A percentile compares a stretch with the other conserved stretches of the same genome.
Evolutionary conservation across 2,888 invertebrate species (phyloP).

Genomic region (Heteromurus nitidus): DNA sequence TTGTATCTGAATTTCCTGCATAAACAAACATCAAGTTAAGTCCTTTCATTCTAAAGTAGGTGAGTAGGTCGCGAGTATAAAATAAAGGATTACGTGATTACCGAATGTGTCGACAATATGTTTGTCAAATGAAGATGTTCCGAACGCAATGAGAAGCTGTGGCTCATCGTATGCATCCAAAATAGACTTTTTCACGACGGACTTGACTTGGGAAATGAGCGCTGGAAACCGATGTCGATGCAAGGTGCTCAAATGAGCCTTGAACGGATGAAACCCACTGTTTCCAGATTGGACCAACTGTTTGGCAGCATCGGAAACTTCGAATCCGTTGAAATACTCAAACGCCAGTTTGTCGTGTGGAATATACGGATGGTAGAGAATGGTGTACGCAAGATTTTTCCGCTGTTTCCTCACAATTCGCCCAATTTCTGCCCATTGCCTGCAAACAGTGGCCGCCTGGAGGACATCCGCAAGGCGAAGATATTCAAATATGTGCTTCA

Average conservation of each 20-base stretch:
- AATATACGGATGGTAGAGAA: conserved; percentile 65
- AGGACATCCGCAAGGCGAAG: conserved; percentile 64
- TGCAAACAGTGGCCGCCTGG: conserved; percentile 47
- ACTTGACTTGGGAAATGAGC: conserved; percentile 15
- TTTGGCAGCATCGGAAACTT: conserved; percentile 45
- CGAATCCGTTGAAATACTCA: conserved; percentile 66
- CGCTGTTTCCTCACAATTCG: conserved; percentile 64
- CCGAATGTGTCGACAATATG: too few relatives aligned
- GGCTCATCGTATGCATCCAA: conserved; percentile 55
- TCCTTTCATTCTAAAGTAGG: too few relatives aligned
- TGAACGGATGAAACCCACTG: conserved; percentile 1
- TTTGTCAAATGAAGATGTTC: conserved; percentile 41
- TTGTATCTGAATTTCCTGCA: neutral
- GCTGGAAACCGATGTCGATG: conserved; percentile 1
- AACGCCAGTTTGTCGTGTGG: conserved; percentile 63
- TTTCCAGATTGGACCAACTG: conserved; percentile 40
- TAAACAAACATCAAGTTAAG: too few relatives aligned
- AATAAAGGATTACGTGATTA: too few relatives aligned
- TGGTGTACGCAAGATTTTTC: conserved; percentile 57
- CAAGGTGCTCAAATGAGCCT: neutral
- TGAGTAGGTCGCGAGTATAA: too few relatives aligned
- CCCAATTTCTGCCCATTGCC: conserved; percentile 66
- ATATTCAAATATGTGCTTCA: conserved; percentile 67
- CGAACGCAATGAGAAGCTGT: conserved; percentile 60
- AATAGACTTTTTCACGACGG: conserved; percentile 24